These are phyloP conservation scores for Acanthosepion pharaonis DNA, from an alignment of 2,888 invertebrate species.

Conservation along the genomic window DNA sequence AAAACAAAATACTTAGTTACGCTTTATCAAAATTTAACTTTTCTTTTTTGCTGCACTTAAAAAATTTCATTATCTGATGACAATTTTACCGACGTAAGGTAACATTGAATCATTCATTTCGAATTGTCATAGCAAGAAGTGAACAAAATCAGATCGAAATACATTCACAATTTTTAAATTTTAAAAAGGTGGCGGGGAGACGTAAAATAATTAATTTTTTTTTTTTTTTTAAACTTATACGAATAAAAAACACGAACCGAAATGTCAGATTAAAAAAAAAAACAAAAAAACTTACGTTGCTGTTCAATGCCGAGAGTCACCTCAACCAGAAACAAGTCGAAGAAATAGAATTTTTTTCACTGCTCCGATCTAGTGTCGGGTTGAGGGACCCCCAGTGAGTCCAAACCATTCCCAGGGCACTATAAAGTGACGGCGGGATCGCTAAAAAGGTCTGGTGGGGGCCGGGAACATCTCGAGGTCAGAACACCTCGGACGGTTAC, in stretches of 20 bases:
- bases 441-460: background rate
- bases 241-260: background rate
- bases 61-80: too few relatives aligned
- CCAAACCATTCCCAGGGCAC: slow-evolving; percentile 34
- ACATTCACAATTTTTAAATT: too few relatives aligned
- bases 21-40: too few relatives aligned
- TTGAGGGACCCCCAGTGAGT: slow-evolving; percentile 6
- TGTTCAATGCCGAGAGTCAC: background rate
- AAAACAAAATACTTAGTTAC: too few relatives aligned
- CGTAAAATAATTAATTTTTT: too few relatives aligned
- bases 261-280: background rate
- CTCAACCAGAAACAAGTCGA: slow-evolving; percentile 33
- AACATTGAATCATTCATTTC: too few relatives aligned
- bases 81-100: too few relatives aligned
- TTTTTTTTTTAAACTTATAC: too few relatives aligned
- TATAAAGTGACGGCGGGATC: background rate
- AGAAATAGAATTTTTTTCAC: background rate
- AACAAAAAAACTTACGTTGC: background rate
- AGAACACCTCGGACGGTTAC: slow-evolving; percentile 45
- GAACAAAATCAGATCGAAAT: too few relatives aligned
- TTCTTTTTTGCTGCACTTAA: too few relatives aligned
- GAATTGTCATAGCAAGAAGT: too few relatives aligned
- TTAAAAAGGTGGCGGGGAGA: too few relatives aligned
- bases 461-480: slow-evolving; percentile 44
- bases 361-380: slow-evolving; percentile 20